Evolutionary conservation across 2,888 invertebrate species (phyloP).

Genomic region (Aphidoletes aphidimyza): DNA sequence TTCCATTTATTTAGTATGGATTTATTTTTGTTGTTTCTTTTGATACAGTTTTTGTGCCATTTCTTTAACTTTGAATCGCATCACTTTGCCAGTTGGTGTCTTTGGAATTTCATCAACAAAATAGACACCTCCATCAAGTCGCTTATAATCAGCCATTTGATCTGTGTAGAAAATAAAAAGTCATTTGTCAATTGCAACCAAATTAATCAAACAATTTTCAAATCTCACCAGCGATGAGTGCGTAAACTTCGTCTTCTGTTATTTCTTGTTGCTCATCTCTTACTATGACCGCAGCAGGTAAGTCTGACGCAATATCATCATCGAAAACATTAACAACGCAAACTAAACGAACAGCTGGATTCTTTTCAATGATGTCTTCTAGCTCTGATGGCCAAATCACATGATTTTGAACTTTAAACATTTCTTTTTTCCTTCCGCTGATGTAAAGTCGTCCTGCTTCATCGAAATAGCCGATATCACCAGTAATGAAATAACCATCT

Average conservation of each 20-base stretch:
- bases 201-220: not conserved
- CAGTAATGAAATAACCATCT: conserved; percentile 65
- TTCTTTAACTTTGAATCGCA: not conserved
- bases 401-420: conserved; percentile 62
- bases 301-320: conserved; percentile 60
- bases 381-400: conserved; percentile 63
- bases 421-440: conserved; percentile 62
- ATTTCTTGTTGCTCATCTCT: not conserved
- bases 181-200: too few relatives aligned
- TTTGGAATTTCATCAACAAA: not conserved
- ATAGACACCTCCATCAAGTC: not conserved
- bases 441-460: conserved; percentile 62
- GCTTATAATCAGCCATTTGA: not conserved
- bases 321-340: conserved; percentile 63
- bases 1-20: too few relatives aligned
- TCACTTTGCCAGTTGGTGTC: not conserved
- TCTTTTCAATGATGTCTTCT: conserved; percentile 62
- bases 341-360: conserved; percentile 62
- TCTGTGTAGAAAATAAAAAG: too few relatives aligned
- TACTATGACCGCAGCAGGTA: not conserved
- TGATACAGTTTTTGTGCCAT: not conserved
- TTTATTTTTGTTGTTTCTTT: not conserved
- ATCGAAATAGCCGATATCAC: conserved; percentile 65
- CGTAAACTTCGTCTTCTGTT: not conserved
- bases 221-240: not conserved